Evolutionary conservation across 2,113 vertebrate species (phyloP), one percentile per base, ranked within the genome.

Genomic region (Physeter macrocephalus): DNA sequence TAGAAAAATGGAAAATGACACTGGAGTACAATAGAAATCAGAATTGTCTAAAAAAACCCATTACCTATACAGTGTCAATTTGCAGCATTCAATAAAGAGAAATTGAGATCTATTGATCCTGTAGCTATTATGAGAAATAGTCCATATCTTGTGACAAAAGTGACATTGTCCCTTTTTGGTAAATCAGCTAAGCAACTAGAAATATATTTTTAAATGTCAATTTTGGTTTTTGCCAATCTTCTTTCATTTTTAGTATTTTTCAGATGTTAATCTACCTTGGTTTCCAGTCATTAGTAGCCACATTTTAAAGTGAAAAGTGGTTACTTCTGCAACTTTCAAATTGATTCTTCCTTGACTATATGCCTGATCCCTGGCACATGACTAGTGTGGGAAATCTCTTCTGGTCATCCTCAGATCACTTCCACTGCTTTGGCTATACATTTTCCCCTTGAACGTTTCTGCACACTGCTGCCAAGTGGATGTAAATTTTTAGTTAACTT

Each of bases 401-500:
- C 62, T 62, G n/a, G 25, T 18, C n/a, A 46, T 52, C 15, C 67
- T 85, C 49, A 43, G 36, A 59, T 52, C 13, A 10, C 4, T 18
- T 39, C 93, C 21, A 14, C 31, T 61, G n/a, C 25, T 72, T 61
- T 46, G 49, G 3, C 29, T 75, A 29, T 49, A 3, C 14, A 12
- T 1, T 75, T 92, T 83, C 39, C 13, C n/a, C 23, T 66, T 39
- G 49, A 13, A 20, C 13, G 18, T 94, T 81, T 67, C 34, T 43
- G 34, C 3, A 75, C 62, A 81, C 21, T 31, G 54, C 36, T 85
- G 82, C 41, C 52, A 86, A 78, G 66, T 90, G 25, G 18, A 59
- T 49, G 43, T 43, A 74, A 61, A 87, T 39, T 82, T 78, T 64
- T 83, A 97, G 54, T 91, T 88, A 95, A 86, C 69, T 92, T 94